Percentiles rank a stretch among this genome's conserved stretches.
Evolutionary conservation across 2,888 invertebrate species (phyloP).

Genomic region (Drosophila tanythrix): DNA sequence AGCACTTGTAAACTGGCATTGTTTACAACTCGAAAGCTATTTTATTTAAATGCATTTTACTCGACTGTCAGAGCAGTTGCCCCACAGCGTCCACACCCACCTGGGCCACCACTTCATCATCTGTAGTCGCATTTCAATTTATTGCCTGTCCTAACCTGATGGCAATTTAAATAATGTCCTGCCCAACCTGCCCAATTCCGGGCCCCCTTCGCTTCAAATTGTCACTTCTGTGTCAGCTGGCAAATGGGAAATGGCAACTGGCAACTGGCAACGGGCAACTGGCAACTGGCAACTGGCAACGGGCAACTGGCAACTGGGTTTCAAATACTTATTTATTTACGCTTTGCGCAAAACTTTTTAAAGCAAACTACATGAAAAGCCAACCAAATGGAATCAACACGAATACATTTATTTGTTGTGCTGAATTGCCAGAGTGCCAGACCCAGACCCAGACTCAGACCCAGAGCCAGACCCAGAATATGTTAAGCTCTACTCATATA

Average conservation of each 20-base stretch:
- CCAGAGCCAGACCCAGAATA: not conserved
- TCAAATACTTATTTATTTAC: slow-evolving; percentile 47
- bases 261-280: slow-evolving; percentile 1
- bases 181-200: slow-evolving; percentile 10
- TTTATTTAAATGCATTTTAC: slow-evolving; percentile 62
- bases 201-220: slow-evolving; percentile 17
- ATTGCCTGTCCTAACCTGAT: slow-evolving; percentile 71
- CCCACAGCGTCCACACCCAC: not conserved
- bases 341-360: slow-evolving; percentile 14
- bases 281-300: not conserved
- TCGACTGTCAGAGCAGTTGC: slow-evolving; percentile 27
- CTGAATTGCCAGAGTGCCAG: not conserved
- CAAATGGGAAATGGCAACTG: slow-evolving; percentile 15
- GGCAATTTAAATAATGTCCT: slow-evolving; percentile 71
- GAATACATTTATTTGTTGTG: slow-evolving; percentile 1
- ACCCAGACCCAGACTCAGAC: not conserved
- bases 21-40: slow-evolving; percentile 49
- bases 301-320: slow-evolving; percentile 2
- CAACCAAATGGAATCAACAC: slow-evolving; percentile 4
- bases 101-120: slow-evolving; percentile 24
- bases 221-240: slow-evolving; percentile 50
- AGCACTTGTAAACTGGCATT: slow-evolving; percentile 21
- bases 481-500: not conserved
- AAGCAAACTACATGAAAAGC: slow-evolving; percentile 9
- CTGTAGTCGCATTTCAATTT: slow-evolving; percentile 57